phyloP scores from a whole-genome alignment of 1,140 invertebrate species.

The Drosophila sturtevanti region DNA sequence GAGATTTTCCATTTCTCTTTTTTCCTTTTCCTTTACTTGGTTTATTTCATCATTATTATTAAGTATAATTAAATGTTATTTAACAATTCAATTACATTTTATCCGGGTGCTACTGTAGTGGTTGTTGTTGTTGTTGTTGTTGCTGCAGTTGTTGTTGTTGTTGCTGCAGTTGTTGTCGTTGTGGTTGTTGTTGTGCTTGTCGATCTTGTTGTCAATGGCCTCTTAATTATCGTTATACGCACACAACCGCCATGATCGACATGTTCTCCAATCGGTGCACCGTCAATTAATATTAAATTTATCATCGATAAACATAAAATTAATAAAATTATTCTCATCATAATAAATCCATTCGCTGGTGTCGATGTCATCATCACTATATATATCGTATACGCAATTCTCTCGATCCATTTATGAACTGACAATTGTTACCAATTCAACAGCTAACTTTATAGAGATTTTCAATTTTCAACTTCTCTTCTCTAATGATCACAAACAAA shows the following conservation, averaged over 20 bases:
- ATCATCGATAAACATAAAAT: slow-evolving; percentile 1
- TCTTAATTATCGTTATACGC: slow-evolving; percentile 55
- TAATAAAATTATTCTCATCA: not conserved
- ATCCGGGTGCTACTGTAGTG: slow-evolving; percentile 45
- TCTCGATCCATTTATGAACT: not conserved
- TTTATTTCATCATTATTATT: not conserved
- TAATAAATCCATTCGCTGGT: not conserved
- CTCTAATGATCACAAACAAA: too few species aligned
- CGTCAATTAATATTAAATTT: not conserved
- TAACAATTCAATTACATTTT: not conserved
- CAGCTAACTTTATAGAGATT: not conserved
- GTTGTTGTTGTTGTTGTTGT: slow-evolving; percentile 28
- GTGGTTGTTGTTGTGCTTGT: slow-evolving; percentile 45
- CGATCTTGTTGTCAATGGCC: slow-evolving; percentile 22
- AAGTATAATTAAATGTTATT: not conserved
- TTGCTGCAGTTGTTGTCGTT: slow-evolving; percentile 44
- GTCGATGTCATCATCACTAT: too few species aligned
- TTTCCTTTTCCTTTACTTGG: not conserved
- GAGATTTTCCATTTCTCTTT: not conserved
- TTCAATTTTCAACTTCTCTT: not conserved
- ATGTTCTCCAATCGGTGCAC: slow-evolving; percentile 49
- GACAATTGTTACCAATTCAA: not conserved
- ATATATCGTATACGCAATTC: too few species aligned
- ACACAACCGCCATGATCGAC: slow-evolving; percentile 61
- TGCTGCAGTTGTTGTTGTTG: slow-evolving; percentile 9